Percentiles rank a stretch among this genome's conserved stretches.
These are phyloP conservation scores for Tiphia femorata DNA, from an alignment of 2,888 invertebrate genomes.

Conservation along the genomic window DNA sequence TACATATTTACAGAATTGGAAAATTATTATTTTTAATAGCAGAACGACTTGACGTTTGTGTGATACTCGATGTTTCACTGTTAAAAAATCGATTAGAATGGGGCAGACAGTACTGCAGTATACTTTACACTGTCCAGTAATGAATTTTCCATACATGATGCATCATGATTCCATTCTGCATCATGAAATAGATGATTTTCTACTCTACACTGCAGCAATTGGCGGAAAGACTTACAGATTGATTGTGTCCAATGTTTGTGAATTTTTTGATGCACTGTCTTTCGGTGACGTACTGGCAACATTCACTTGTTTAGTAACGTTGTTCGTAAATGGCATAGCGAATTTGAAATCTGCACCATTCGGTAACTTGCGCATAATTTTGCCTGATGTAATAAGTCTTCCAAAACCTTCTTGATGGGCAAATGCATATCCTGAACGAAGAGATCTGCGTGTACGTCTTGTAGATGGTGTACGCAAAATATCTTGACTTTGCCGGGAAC, in stretches of 20 bases:
- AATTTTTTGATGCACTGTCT: slow-evolving; percentile 58
- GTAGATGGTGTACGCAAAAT: slow-evolving; percentile 89
- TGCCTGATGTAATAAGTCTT: slow-evolving; percentile 95
- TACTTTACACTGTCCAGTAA: too few species aligned
- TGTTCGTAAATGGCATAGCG: slow-evolving; percentile 72
- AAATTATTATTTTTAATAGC: too few species aligned
- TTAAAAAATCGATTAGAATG: too few species aligned
- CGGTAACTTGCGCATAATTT: slow-evolving; percentile 91
- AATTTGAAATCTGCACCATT: slow-evolving; percentile 82
- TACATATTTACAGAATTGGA: too few species aligned
- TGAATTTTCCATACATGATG: too few species aligned
- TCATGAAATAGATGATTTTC: too few species aligned
- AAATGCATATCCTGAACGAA: slow-evolving; percentile 98
- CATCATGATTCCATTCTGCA: too few species aligned
- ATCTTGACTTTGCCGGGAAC: slow-evolving; percentile 81
- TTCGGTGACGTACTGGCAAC: slow-evolving; percentile 64
- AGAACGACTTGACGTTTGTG: too few species aligned
- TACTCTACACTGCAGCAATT: too few species aligned
- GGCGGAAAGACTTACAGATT: slow-evolving; percentile 56
- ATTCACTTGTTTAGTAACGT: slow-evolving; percentile 63
- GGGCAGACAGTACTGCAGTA: too few species aligned
- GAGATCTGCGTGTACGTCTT: slow-evolving; percentile 88
- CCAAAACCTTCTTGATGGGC: slow-evolving; percentile 99
- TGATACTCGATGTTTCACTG: too few species aligned
- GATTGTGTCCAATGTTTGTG: slow-evolving; percentile 62